Evolutionary conservation across 2,797 vertebrate species (phyloP), one percentile per base, ranked within the genome.

Genomic region (Pteronotus mesoamericanus): DNA sequence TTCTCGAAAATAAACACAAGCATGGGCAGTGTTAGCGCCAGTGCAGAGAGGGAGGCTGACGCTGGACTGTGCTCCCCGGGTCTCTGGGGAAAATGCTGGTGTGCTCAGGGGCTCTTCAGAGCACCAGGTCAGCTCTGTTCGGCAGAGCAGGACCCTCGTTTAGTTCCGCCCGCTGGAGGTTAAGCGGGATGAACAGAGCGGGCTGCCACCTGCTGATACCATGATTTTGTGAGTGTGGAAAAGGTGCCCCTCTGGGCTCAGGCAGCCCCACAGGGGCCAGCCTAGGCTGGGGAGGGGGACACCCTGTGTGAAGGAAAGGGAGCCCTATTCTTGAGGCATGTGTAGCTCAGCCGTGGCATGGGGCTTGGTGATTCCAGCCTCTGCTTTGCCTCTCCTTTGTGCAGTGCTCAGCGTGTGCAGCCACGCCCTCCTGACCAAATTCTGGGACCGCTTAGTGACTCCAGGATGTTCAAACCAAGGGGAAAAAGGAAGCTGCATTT

Each of bases 1-100:
- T 93, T 98, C 98, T 99, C 91, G 96, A 97, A 98, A 98, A 96
- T 9, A 95, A 96, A 42, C 88, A 95, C 39, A 91, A n/a, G 32
- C 10, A 74, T 14, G 1, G 51, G 48, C 29, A 29, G 34, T n/a
- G 4, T 95, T 48, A 93, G 74, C 64, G 42, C 26, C 1, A 8
- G n/a, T 5, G 51, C 26, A 71, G 34, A 48, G 69, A 90, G 72
- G 74, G 72, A 82, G 79, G 84, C 51, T 0, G 6, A 37, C 37
- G 16, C 69, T n/a, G 16, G 42, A 9, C 39, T 5, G 26, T 24
- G 39, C 32, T 42, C 16, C 51, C 29, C 0, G 16, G 4, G 5
- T n/a, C 32, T 79, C n/a, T 0, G 2, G 79, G 69, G 9, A 75
- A 83, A 55, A 29, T 1, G 14, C 83, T 39, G 34, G 2, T 72